These are phyloP conservation scores for Argyrosomus japonicus DNA, from an alignment of 2,113 vertebrate genomes.

Conservation along the genomic window DNA sequence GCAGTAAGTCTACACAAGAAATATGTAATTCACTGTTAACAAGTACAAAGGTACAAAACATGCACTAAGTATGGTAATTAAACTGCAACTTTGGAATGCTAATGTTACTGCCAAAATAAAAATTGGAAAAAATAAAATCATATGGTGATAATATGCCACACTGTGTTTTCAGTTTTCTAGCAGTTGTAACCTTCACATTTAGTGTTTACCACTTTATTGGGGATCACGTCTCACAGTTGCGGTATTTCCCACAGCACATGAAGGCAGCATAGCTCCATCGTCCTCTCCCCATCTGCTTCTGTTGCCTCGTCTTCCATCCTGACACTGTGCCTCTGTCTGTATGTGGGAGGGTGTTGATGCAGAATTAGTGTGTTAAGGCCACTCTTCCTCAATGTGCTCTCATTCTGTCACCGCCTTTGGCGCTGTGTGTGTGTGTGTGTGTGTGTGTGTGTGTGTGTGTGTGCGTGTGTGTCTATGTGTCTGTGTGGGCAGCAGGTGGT, in stretches of 20 bases:
- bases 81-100: too few species aligned
- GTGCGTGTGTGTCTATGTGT: conserved; percentile 22
- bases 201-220: too few species aligned
- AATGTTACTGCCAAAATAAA: too few species aligned
- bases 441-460: conserved; percentile 18
- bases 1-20: neutral
- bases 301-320: conserved; percentile 41
- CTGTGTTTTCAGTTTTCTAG: too few species aligned
- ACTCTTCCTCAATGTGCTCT: conserved; percentile 67
- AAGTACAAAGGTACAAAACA: too few species aligned
- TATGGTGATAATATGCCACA: too few species aligned
- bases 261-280: conserved; percentile 29
- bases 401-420: conserved; percentile 69
- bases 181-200: neutral
- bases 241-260: conserved; percentile 20
- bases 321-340: conserved; percentile 48
- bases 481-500: conserved; percentile 64
- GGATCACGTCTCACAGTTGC: neutral
- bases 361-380: conserved; percentile 63
- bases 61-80: too few species aligned
- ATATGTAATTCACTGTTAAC: neutral
- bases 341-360: conserved; percentile 72
- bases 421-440: conserved; percentile 1
- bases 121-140: too few species aligned
- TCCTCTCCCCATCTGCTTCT: conserved; percentile 50